Evolutionary conservation across 2,797 vertebrate genomes (phyloP).

Genomic region (Pseudochromis fuscus): DNA sequence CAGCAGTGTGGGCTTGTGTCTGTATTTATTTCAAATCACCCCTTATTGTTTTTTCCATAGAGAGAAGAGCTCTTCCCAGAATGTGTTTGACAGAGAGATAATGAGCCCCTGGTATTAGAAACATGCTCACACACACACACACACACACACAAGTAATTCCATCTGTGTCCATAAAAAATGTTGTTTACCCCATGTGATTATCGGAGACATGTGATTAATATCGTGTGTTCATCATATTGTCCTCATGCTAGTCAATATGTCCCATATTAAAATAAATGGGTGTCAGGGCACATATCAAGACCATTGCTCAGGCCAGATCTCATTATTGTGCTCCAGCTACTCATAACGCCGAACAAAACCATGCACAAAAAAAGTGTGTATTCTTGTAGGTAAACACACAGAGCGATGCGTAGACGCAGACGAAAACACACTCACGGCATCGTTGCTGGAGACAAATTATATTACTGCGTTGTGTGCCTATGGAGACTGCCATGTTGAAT

Average conservation of each 20-base stretch:
- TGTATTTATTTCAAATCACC: slow-evolving; percentile 36
- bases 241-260: slow-evolving; percentile 40
- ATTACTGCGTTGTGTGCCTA: slow-evolving; percentile 1
- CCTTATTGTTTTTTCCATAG: slow-evolving; percentile 46
- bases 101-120: slow-evolving; percentile 52
- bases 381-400: neutral
- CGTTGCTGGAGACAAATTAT: slow-evolving; percentile 28
- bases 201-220: slow-evolving; percentile 51
- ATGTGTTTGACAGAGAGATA: slow-evolving; percentile 37
- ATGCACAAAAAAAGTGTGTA: neutral
- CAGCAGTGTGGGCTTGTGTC: neutral
- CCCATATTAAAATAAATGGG: slow-evolving; percentile 58
- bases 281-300: slow-evolving; percentile 37
- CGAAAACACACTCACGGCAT: neutral
- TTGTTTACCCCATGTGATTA: slow-evolving; percentile 47
- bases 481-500: slow-evolving; percentile 4
- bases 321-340: slow-evolving; percentile 30
- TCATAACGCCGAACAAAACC: slow-evolving; percentile 9
- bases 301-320: slow-evolving; percentile 50
- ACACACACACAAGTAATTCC: slow-evolving; percentile 11
- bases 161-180: slow-evolving; percentile 38
- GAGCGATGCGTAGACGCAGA: neutral
- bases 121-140: slow-evolving; percentile 19
- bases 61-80: slow-evolving; percentile 34
- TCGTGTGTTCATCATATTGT: slow-evolving; percentile 39